Conservation (phyloP, 1,140 invertebrate species). For the Pectinophora gossypiella region DNA sequence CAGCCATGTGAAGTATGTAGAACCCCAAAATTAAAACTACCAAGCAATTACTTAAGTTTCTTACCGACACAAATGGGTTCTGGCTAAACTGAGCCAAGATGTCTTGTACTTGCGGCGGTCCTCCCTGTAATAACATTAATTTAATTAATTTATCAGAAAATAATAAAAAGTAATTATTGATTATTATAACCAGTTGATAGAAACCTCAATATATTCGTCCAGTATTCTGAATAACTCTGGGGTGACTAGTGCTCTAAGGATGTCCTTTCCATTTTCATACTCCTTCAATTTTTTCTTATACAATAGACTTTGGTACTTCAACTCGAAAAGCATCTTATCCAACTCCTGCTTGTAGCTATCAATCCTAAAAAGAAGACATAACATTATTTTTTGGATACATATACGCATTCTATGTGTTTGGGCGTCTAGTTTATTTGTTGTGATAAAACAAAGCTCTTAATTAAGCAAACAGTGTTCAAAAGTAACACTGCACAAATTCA, state of each 20-base stretch:
- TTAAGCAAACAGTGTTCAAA: too few relatives aligned
- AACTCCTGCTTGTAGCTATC: conserved; percentile 19
- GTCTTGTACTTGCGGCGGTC: not conserved
- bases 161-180: too few relatives aligned
- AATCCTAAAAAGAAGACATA: conserved; percentile 21
- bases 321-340: conserved; percentile 16
- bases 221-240: not conserved
- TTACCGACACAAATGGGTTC: not conserved
- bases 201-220: not conserved
- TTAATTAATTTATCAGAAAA: not conserved
- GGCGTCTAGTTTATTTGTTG: too few relatives aligned
- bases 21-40: too few relatives aligned
- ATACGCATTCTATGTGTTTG: too few relatives aligned
- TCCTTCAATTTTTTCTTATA: conserved; percentile 24
- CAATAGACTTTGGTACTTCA: conserved; percentile 20
- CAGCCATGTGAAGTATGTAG: too few relatives aligned
- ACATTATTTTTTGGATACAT: too few relatives aligned
- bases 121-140: not conserved
- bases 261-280: conserved; percentile 13
- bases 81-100: not conserved
- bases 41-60: not conserved
- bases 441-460: too few relatives aligned
- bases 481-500: too few relatives aligned
- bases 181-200: not conserved
- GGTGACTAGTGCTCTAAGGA: not conserved